These are phyloP conservation scores for Pomacea maculata DNA, from an alignment of 1,140 invertebrate species.

Conservation along the genomic window DNA sequence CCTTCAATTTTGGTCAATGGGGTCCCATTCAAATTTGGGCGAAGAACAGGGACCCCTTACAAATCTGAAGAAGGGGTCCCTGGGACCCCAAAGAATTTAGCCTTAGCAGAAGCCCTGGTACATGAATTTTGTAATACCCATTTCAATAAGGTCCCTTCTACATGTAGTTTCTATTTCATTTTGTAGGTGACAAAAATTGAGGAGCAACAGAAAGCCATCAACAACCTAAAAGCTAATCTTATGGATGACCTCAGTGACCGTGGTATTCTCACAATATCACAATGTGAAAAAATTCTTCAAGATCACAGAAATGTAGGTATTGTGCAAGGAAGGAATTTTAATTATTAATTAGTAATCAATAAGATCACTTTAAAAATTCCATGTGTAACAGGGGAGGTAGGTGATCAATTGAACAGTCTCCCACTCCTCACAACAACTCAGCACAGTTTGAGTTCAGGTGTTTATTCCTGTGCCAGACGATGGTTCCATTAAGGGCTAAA, in stretches of 20 bases:
- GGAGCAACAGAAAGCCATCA: constrained; percentile 62
- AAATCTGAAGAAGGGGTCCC: no score
- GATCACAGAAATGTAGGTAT: constrained; percentile 53
- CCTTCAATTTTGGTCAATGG: no score
- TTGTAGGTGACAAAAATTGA: constrained; percentile 60
- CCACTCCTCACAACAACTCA: neutral
- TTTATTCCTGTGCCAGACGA: no score
- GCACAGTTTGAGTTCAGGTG: neutral
- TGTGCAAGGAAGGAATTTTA: no score
- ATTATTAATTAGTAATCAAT: no score
- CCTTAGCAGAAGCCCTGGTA: no score
- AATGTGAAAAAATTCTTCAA: constrained; percentile 55
- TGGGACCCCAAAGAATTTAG: no score
- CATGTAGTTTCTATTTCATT: constrained; percentile 1
- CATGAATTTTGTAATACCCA: neutral
- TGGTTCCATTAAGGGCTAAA: no score
- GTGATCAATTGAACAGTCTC: neutral
- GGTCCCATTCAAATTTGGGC: no score
- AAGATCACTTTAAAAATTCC: no score
- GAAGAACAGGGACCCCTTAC: no score
- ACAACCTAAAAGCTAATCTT: constrained; percentile 58
- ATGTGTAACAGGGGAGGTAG: neutral
- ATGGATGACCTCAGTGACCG: constrained; percentile 60
- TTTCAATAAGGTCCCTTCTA: neutral
- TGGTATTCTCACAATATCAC: constrained; percentile 54